These are phyloP conservation scores for Semaprochilodus insignis DNA, from an alignment of 2,797 vertebrate genomes.

Conservation along the genomic window DNA sequence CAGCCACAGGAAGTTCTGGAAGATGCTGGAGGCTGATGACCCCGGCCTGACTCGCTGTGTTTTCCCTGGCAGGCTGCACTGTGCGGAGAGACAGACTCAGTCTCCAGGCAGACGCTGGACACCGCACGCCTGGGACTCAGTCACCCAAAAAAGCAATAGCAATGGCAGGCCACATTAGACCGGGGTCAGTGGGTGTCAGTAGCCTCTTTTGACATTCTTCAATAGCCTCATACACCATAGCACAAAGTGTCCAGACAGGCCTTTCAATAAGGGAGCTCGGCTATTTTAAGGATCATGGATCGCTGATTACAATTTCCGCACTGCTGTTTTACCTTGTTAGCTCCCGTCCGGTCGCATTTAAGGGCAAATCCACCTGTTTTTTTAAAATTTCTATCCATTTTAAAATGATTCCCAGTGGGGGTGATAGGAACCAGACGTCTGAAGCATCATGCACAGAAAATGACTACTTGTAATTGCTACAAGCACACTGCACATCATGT, in stretches of 20 bases:
- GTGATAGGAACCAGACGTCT: too few relatives aligned
- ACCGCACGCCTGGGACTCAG: not conserved
- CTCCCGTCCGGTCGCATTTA: too few relatives aligned
- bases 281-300: not conserved
- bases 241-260: not conserved
- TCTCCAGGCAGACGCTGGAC: conserved; percentile 14
- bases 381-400: too few relatives aligned
- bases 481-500: too few relatives aligned
- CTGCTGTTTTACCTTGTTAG: too few relatives aligned
- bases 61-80: conserved; percentile 4
- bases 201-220: not conserved
- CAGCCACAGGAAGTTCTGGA: conserved; percentile 22
- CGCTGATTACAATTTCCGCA: too few relatives aligned
- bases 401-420: too few relatives aligned
- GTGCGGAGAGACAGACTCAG: not conserved
- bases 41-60: conserved; percentile 12
- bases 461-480: too few relatives aligned
- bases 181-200: not conserved
- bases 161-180: not conserved
- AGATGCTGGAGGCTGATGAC: conserved; percentile 20
- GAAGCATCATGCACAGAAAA: too few relatives aligned
- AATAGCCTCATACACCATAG: too few relatives aligned
- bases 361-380: too few relatives aligned
- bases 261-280: not conserved
- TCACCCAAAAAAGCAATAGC: not conserved